Evolutionary conservation across 2,797 vertebrate genomes (phyloP).

Genomic region (Girardinus metallicus): DNA sequence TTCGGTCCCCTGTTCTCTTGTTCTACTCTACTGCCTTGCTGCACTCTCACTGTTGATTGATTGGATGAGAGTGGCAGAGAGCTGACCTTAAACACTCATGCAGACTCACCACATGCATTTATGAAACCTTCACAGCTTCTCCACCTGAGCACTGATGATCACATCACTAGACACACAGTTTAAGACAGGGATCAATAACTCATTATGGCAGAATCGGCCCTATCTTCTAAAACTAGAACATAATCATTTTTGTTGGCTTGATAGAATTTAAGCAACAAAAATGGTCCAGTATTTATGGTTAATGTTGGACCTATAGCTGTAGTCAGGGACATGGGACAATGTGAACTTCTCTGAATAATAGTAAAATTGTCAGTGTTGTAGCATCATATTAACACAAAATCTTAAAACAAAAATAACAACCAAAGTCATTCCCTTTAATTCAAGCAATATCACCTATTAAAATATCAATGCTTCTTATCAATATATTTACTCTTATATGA

Average conservation of each 20-base stretch:
- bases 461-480: neutral
- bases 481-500: neutral
- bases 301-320: neutral
- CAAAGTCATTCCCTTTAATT: neutral
- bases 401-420: neutral
- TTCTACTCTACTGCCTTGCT: slow-evolving; percentile 18
- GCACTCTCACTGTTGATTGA: neutral
- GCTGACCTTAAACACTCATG: slow-evolving; percentile 64
- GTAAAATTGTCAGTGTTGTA: neutral
- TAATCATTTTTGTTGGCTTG: neutral
- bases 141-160: slow-evolving; percentile 41
- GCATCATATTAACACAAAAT: neutral
- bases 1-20: neutral
- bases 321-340: neutral
- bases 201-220: slow-evolving; percentile 46
- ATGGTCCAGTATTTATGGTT: neutral
- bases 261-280: neutral
- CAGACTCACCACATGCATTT: slow-evolving; percentile 50
- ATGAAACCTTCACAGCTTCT: slow-evolving; percentile 47
- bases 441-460: neutral
- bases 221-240: neutral
- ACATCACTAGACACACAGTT: slow-evolving; percentile 43
- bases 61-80: neutral
- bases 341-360: neutral
- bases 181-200: slow-evolving; percentile 63